Evolutionary conservation across 2,797 vertebrate genomes (phyloP), one percentile per base, ranked within the genome.

Genomic region (Nannoperca obscura): DNA sequence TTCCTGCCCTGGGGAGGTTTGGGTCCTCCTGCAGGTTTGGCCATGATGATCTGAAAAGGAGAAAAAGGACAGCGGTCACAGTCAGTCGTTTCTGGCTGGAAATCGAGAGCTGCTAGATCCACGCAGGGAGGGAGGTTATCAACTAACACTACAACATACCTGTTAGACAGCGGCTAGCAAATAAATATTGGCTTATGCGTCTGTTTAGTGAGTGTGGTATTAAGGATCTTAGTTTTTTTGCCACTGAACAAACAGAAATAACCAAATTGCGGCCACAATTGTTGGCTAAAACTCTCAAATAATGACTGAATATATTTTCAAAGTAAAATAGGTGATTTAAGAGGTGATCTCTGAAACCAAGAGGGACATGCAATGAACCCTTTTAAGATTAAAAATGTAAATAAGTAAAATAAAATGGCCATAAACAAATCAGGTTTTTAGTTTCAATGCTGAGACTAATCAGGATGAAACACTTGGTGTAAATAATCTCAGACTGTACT

Each of bases 1-100:
- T 98, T 98, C 91, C 94, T 99, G 84, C 95, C 97, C 86, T 96
- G 96, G 32, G 98, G 98, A 89, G 98, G 91, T 95, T 97, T 99
- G 71, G 97, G 97, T 67, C 97, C 97, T 67, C 96, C 96, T 82
- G 97, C 95, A 85, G 97, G 96, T 93, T 95, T 97, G 79, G 97
- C 97, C 97, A 98, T 98, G 84, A 98, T 98, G 80, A 98, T 98
- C 97, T 98, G 87, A 49, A 78, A 87, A 34, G 24, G 24, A 27
- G 14, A 57, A 52, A 36, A 53, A 57, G 62, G 13, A 61, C 2
- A 22, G 15, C 58, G 83, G 7, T 0, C 69, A 67, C 2, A 71
- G 47, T 44, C 2, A 17, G 24, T 11, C 50, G 9, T 50, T 82
- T 57, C 17, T 46, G 30, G 7, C 1, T 24, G 9, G 4, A 69